These are phyloP conservation scores for Apogon talboti DNA, from an alignment of 2,797 vertebrate species.

Conservation along the genomic window DNA sequence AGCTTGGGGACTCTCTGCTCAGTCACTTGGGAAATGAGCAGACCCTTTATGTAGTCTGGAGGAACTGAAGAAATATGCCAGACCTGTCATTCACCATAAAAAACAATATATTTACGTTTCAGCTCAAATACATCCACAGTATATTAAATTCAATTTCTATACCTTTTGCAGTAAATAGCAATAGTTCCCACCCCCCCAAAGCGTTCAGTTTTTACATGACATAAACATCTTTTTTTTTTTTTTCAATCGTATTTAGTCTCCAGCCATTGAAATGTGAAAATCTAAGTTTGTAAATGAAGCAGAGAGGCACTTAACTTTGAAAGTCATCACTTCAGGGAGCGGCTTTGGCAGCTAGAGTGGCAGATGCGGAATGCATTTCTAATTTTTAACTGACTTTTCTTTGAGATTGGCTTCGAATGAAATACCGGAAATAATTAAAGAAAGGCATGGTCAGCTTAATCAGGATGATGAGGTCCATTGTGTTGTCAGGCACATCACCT, in stretches of 20 bases:
- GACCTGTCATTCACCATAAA: constrained; percentile 11
- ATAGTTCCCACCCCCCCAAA: too few relatives aligned
- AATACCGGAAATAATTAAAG: constrained; percentile 56
- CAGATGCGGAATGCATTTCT: constrained; percentile 49
- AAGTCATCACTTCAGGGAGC: constrained; percentile 57
- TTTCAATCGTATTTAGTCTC: constrained; percentile 33
- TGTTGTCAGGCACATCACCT: constrained; percentile 49
- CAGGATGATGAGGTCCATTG: constrained; percentile 54
- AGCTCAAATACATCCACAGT: neutral
- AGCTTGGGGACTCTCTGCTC: constrained; percentile 14
- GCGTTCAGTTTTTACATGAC: constrained; percentile 12
- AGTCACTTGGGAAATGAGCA: constrained; percentile 17
- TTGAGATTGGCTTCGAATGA: constrained; percentile 53
- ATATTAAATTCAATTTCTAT: constrained; percentile 3
- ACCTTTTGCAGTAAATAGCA: constrained; percentile 18
- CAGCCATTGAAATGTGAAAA: constrained; percentile 31
- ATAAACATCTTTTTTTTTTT: constrained; percentile 24
- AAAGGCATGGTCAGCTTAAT: constrained; percentile 44
- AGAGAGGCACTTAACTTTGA: constrained; percentile 49
- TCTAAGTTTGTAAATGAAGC: constrained; percentile 33
- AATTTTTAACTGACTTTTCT: constrained; percentile 60
- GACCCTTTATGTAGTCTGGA: constrained; percentile 4
- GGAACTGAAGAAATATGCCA: constrained; percentile 5
- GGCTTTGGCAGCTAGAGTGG: constrained; percentile 35
- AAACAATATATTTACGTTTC: constrained; percentile 1